These are phyloP conservation scores for Cynocephalus volans DNA, from an alignment of 2,113 vertebrate species.

Conservation along the genomic window DNA sequence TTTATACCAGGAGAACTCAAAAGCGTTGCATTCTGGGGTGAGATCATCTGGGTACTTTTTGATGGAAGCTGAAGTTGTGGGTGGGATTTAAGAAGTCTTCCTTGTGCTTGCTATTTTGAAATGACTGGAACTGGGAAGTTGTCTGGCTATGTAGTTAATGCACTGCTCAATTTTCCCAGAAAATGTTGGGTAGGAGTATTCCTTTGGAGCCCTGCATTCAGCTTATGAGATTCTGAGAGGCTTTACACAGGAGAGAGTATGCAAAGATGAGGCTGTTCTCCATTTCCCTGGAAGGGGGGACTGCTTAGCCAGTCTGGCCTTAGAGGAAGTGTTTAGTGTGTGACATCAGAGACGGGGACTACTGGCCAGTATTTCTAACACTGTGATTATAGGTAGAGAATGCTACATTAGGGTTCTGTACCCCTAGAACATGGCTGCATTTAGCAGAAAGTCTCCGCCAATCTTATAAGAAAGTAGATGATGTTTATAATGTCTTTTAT, in stretches of 20 bases:
- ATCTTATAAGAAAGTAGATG: background rate
- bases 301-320: background rate
- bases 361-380: slow-evolving; percentile 12
- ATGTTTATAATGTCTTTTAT: slow-evolving; percentile 19
- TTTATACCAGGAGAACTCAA: background rate
- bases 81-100: background rate
- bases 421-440: background rate
- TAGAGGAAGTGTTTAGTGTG: background rate
- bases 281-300: slow-evolving; percentile 7
- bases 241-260: background rate
- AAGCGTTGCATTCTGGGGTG: background rate
- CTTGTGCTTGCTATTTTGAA: slow-evolving; percentile 26
- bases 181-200: background rate
- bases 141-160: background rate
- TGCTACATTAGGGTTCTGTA: background rate
- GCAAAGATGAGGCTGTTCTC: background rate
- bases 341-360: background rate
- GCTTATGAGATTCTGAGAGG: background rate
- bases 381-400: slow-evolving; percentile 10
- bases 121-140: background rate
- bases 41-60: background rate
- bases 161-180: slow-evolving; percentile 27
- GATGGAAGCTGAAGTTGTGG: background rate
- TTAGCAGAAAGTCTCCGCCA: background rate
- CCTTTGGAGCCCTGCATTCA: background rate